Conservation (phyloP, 1,140 invertebrate species). For the Euglossa dilemma region DNA sequence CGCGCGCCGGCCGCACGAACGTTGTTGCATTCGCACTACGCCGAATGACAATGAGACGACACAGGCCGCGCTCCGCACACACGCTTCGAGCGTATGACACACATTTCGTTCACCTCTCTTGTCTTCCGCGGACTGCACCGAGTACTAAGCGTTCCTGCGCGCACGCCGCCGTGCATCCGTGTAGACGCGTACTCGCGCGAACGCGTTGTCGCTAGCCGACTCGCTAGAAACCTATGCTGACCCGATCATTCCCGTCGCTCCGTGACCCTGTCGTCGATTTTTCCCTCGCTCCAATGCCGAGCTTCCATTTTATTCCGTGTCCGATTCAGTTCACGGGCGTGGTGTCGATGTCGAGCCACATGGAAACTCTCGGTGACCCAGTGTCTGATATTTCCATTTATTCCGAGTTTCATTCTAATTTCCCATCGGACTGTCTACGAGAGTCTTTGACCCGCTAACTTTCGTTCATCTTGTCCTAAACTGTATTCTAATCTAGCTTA, state of each 20-base stretch:
- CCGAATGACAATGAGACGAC: slow-evolving; percentile 67
- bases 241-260: too few relatives aligned
- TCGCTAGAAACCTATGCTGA: too few relatives aligned
- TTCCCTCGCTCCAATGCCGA: too few relatives aligned
- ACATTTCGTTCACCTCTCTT: slow-evolving; percentile 69
- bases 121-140: slow-evolving; percentile 61
- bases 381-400: background rate
- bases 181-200: background rate
- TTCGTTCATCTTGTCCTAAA: too few relatives aligned
- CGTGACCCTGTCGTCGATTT: too few relatives aligned
- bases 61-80: slow-evolving; percentile 46
- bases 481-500: too few relatives aligned
- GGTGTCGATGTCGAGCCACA: slow-evolving; percentile 42
- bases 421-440: too few relatives aligned
- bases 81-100: slow-evolving; percentile 65
- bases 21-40: slow-evolving; percentile 55
- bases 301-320: too few relatives aligned
- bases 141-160: slow-evolving; percentile 18
- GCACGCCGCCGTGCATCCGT: slow-evolving; percentile 13
- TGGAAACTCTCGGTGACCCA: slow-evolving; percentile 71
- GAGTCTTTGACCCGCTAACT: too few relatives aligned
- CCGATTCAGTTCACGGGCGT: too few relatives aligned
- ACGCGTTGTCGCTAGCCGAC: slow-evolving; percentile 37
- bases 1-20: slow-evolving; percentile 36
- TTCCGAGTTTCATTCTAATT: too few relatives aligned